A percentile compares a stretch with the other conserved stretches of the same genome.
phyloP scores from a whole-genome alignment of 2,797 vertebrate genomes.

The Gorsachius magnificus region DNA sequence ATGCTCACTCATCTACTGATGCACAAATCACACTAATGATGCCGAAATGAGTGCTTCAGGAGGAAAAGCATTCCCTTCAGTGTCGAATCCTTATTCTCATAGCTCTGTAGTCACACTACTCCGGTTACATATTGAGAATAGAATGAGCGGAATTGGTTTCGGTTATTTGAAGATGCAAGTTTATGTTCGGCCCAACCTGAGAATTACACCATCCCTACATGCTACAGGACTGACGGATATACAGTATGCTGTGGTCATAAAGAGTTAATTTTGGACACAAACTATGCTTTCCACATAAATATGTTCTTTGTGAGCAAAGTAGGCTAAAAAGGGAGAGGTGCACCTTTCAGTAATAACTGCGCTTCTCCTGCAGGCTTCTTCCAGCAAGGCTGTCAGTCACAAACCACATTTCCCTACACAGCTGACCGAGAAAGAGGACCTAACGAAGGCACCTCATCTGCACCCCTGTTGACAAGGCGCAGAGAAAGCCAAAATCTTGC shows the following conservation, averaged over 20 bases:
- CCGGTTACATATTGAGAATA: rapidly evolving
- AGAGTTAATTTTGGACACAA: background rate
- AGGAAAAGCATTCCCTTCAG: background rate
- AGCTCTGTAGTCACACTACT: background rate
- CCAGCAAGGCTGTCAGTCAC: background rate
- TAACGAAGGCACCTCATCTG: background rate
- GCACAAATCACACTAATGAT: background rate
- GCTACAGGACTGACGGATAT: background rate
- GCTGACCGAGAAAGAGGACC: background rate
- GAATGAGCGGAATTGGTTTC: background rate
- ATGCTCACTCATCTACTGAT: background rate
- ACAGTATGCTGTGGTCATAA: rapidly evolving
- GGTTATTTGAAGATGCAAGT: background rate
- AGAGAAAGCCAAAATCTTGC: background rate
- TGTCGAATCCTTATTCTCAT: background rate
- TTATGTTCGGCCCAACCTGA: background rate
- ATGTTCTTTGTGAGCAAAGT: background rate
- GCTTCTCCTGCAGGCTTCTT: background rate
- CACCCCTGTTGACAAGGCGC: background rate
- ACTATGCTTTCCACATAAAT: background rate
- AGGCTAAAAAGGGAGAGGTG: background rate
- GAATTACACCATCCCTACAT: background rate
- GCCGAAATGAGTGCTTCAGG: background rate
- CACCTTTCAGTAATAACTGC: background rate
- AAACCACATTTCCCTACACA: background rate